Base-by-base conservation (phyloP, 2,888 invertebrate genomes). In the Cheilosia soror region DNA sequence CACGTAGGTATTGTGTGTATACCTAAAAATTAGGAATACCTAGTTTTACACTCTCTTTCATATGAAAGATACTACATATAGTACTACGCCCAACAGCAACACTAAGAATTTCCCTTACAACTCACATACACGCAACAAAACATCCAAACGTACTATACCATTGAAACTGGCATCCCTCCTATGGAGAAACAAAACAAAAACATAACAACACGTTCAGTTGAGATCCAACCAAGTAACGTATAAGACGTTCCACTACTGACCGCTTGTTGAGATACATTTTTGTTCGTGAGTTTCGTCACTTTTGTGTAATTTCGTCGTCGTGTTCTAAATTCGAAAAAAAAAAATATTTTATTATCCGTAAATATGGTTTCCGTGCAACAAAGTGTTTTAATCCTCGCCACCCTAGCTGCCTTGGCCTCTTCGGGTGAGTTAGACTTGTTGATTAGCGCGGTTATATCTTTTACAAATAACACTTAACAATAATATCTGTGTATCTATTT, bases 321-420 rank as follows among this genome's bases (percentile, higher is more conserved):
- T 69, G 29, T 27, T 62, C 15, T 37, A 51, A 58, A 42, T 76
- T 51, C 6, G 5, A 11, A 33, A 60, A 51, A 51, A 4, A 47
- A 27, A 47, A 66, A 49, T 13, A 31, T 5, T 11, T 11, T 37
- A 63, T 4, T 27, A 62, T 42, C 51, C 15, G 15, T 62, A 20
- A 90, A 89, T 88, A 91, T 90, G 89, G 89, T 89, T 82, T 89
- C 90, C 69, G 88, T 88, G 73, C 85, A 88, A 27, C 89, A 90
- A 82, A 87, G 88, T 87, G 60, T 90, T 11, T 77, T 91, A 87
- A 88, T 88, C 73, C 66, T 91, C 65, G 87, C 89, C 76, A 88
- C 91, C 37, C 69, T 91, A 78, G 89, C 90, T 63, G 88, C 89
- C 29, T 68, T 90, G 53, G 90, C 89, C 66, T 86, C 89, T 83